Percentiles rank a stretch among this genome's conserved stretches.
Conservation (phyloP, 2,888 invertebrate genomes). For the Pycnomerus fuliginosus region DNA sequence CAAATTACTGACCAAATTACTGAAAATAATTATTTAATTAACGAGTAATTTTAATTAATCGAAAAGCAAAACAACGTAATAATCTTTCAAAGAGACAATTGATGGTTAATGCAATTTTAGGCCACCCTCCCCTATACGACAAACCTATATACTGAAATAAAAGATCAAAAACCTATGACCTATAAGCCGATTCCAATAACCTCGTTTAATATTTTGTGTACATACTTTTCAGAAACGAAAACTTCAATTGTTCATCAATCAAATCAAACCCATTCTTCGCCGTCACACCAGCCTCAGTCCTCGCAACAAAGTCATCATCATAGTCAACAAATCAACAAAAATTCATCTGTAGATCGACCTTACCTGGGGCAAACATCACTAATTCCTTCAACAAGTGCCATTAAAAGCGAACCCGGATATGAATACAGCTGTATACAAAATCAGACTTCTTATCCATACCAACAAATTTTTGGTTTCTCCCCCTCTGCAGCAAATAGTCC, state of each 20-base stretch:
- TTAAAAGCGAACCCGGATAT: conserved; percentile 53
- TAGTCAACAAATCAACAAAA: conserved; percentile 28
- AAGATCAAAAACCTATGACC: background rate
- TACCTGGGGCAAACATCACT: conserved; percentile 62
- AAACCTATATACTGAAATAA: background rate
- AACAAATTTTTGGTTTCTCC: conserved; percentile 58
- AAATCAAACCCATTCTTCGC: conserved; percentile 31
- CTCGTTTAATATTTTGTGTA: background rate
- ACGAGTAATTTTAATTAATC: background rate
- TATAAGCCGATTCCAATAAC: background rate
- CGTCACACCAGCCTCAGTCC: conserved; percentile 27
- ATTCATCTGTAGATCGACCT: conserved; percentile 44
- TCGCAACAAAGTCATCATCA: conserved; percentile 27
- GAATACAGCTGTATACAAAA: conserved; percentile 52
- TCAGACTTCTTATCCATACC: conserved; percentile 53
- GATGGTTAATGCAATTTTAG: too few species aligned
- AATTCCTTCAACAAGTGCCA: conserved; percentile 50
- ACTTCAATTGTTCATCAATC: conserved; percentile 27
- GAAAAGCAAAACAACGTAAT: too few species aligned
- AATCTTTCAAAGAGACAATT: too few species aligned
- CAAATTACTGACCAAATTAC: too few species aligned
- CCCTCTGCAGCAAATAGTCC: conserved; percentile 40
- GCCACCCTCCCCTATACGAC: too few species aligned
- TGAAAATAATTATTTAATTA: too few species aligned
- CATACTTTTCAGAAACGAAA: conserved; percentile 45